Evolutionary conservation across 2,888 invertebrate genomes (phyloP).

Genomic region (Plemyria rubiginata): DNA sequence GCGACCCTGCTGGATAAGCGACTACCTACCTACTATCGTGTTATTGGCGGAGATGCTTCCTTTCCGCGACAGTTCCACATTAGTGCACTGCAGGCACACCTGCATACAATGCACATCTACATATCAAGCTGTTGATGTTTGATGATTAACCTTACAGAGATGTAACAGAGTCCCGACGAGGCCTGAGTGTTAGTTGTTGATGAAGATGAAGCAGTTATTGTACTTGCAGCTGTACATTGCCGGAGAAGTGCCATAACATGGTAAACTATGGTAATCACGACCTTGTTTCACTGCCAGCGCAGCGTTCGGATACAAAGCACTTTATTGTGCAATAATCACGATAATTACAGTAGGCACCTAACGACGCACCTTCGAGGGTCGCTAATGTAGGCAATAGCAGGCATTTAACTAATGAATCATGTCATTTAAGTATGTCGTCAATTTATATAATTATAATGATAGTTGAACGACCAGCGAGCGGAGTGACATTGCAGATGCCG

Average conservation of each 20-base stretch:
- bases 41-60: too few relatives aligned
- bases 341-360: neutral
- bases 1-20: neutral
- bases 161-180: too few relatives aligned
- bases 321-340: neutral
- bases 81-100: neutral
- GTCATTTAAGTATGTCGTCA: neutral
- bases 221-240: neutral
- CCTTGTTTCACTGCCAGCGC: conserved; percentile 15
- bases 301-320: neutral
- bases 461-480: neutral
- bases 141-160: too few relatives aligned
- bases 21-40: too few relatives aligned
- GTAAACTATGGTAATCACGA: conserved; percentile 26
- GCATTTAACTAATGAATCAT: neutral
- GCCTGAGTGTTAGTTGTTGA: neutral
- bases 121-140: too few relatives aligned
- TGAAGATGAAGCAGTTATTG: neutral
- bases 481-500: neutral
- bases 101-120: neutral
- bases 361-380: neutral
- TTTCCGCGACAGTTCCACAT: too few relatives aligned
- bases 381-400: neutral
- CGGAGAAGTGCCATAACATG: neutral
- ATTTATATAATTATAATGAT: neutral